phyloP scores from a whole-genome alignment of 2,113 vertebrate species.

The Cryptomyrus ogoouensis region DNA sequence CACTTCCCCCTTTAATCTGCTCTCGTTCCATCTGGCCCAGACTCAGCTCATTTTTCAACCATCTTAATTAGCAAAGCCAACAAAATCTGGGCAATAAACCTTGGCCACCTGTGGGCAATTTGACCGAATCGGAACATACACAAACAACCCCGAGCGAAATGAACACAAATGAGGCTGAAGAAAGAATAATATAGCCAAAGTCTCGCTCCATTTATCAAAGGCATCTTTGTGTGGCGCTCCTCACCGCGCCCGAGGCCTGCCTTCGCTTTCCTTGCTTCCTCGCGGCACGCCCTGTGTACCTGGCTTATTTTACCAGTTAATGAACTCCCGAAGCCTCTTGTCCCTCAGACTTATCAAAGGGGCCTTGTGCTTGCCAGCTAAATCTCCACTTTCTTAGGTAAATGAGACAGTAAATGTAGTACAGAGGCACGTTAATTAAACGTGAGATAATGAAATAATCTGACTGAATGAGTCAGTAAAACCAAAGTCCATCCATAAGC shows the following conservation, averaged over 20 bases:
- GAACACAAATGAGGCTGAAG: conserved; percentile 21
- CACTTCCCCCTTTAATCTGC: conserved; percentile 20
- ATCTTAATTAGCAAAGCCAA: conserved; percentile 32
- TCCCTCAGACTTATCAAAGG: neutral
- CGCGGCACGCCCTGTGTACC: neutral
- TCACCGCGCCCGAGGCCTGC: neutral
- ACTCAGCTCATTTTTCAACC: conserved; percentile 26
- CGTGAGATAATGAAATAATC: neutral
- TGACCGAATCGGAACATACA: conserved; percentile 29
- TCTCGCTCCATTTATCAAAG: conserved; percentile 15
- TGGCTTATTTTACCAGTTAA: conserved; percentile 1
- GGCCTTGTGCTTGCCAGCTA: neutral
- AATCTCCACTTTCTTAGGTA: neutral
- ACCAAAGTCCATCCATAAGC: neutral
- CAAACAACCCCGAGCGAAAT: conserved; percentile 24
- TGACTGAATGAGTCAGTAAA: neutral
- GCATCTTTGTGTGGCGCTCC: neutral
- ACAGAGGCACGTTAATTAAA: neutral
- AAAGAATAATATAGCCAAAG: conserved; percentile 12
- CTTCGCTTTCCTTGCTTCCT: neutral
- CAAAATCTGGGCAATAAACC: conserved; percentile 32
- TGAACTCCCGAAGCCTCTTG: neutral
- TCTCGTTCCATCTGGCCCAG: conserved; percentile 16
- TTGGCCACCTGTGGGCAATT: conserved; percentile 28
- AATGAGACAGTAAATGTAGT: neutral